Percentiles rank a stretch among this genome's conserved stretches.
Evolutionary conservation across 2,113 vertebrate species (phyloP).

Genomic region (Equus quagga): DNA sequence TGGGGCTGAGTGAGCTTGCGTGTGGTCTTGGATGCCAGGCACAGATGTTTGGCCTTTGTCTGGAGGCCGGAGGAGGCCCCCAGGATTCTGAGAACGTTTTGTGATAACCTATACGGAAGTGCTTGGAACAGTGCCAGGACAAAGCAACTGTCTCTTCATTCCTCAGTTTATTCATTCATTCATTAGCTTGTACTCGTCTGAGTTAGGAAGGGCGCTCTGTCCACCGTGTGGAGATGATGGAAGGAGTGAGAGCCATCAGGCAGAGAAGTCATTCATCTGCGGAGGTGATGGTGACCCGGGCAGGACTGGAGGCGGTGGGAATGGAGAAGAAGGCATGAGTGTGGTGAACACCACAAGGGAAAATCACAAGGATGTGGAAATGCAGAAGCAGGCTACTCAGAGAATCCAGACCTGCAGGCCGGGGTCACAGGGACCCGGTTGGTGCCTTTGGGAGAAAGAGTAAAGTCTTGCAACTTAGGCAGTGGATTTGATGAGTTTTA

Average conservation of each 20-base stretch:
- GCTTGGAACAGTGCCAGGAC: no score
- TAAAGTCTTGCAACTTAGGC: background rate
- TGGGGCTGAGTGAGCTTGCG: background rate
- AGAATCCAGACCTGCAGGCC: background rate
- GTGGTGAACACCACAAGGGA: background rate
- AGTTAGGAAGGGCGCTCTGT: accelerated
- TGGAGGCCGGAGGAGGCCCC: background rate
- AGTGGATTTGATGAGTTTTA: background rate
- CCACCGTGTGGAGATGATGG: background rate
- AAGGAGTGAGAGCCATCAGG: background rate
- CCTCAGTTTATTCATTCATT: background rate
- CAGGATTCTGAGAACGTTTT: background rate
- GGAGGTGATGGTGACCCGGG: background rate
- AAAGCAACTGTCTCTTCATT: background rate
- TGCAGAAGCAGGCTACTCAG: no score
- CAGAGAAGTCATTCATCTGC: background rate
- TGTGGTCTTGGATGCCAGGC: background rate
- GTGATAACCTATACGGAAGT: background rate
- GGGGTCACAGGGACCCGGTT: no score
- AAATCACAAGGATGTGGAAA: background rate
- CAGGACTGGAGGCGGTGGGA: background rate
- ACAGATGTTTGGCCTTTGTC: background rate
- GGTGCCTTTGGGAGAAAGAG: background rate
- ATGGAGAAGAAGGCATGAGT: background rate
- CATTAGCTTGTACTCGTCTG: background rate